Evolutionary conservation across 2,113 vertebrate species (phyloP).

Genomic region (Colius striatus): DNA sequence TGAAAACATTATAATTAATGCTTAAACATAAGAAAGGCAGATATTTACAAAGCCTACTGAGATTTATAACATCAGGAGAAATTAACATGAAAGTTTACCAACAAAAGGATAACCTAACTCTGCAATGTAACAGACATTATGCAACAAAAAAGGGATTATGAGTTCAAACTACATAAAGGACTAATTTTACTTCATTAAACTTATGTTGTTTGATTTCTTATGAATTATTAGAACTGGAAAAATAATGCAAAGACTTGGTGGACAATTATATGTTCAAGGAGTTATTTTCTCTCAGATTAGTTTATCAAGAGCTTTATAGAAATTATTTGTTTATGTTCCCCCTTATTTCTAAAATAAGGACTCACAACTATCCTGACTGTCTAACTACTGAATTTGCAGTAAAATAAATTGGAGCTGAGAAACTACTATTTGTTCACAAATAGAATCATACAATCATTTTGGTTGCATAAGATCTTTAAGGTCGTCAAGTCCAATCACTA

Average conservation of each 20-base stretch:
- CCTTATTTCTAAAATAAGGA: background rate
- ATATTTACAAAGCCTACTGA: background rate
- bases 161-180: background rate
- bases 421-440: background rate
- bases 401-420: background rate
- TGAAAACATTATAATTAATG: background rate
- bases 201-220: background rate
- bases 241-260: background rate
- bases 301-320: background rate
- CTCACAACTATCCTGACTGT: background rate
- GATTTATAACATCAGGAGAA: background rate
- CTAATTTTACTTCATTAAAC: background rate
- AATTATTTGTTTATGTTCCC: background rate
- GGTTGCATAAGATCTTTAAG: too few relatives aligned
- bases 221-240: background rate
- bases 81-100: background rate
- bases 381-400: background rate
- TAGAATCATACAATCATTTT: too few relatives aligned
- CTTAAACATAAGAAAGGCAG: background rate
- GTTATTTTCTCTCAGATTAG: background rate
- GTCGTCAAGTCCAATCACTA: too few relatives aligned
- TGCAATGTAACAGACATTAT: background rate
- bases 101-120: background rate
- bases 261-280: background rate
- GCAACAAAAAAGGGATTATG: background rate